Conservation (phyloP, 2,888 invertebrate species). For the Choristoneura rosaceana region DNA sequence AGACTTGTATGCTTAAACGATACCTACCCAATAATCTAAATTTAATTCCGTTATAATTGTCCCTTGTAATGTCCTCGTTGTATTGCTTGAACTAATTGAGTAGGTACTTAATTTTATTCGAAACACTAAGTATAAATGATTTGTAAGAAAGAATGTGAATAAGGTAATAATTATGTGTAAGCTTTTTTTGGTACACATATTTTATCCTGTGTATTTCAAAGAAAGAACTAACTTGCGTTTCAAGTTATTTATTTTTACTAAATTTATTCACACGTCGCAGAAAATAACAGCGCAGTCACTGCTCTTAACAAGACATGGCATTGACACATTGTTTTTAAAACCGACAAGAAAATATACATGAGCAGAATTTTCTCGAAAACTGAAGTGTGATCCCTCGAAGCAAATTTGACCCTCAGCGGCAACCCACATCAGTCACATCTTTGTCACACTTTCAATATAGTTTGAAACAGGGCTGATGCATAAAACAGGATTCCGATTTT, state of each 20-base stretch:
- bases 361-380: neutral
- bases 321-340: conserved; percentile 6
- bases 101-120: too few relatives aligned
- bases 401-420: conserved; percentile 3
- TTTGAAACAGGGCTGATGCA: conserved; percentile 7
- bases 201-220: too few relatives aligned
- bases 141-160: too few relatives aligned
- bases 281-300: conserved; percentile 11
- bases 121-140: too few relatives aligned
- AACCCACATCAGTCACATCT: conserved; percentile 21
- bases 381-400: conserved; percentile 1
- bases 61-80: too few relatives aligned
- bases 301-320: conserved; percentile 7
- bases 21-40: too few relatives aligned
- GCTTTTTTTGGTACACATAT: too few relatives aligned
- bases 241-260: neutral
- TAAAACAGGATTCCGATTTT: neutral
- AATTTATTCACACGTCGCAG: neutral
- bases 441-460: conserved; percentile 22
- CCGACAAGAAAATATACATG: neutral
- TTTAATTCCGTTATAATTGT: too few relatives aligned
- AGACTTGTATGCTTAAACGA: neutral
- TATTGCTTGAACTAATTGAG: too few relatives aligned
- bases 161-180: too few relatives aligned
- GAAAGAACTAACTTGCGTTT: too few relatives aligned